Base-by-base conservation (phyloP, 1,140 invertebrate species). In the Trissolcus basalis region DNA sequence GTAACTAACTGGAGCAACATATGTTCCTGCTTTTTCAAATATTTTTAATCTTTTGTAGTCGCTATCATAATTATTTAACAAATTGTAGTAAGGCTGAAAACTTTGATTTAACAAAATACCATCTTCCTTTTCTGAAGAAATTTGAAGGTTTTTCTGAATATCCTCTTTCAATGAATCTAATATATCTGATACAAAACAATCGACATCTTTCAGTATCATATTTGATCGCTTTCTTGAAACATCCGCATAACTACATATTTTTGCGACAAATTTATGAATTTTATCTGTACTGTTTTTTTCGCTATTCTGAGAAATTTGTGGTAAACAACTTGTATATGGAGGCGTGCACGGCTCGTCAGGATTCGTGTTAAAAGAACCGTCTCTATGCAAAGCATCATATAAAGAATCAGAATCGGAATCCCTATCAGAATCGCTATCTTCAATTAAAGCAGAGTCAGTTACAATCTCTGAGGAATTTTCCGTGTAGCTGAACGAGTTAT, bases 31-130 rank as follows among this genome's bases (percentile, higher is more conserved):
- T 45, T 51, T 13, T 15, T 59, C 12, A 45, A 68, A 68, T 5
- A 9, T 27, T 35, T 67, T 45, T 0, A 67, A 50, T 41, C 44
- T 11, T 67, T 58, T 67, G 10, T 56, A 58, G 43, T 67, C 61
- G 0, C 41, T 64, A 7, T 55, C 33, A 8, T 36, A 41, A 27
- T 54, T 14, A 19, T 48, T 5, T 14, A 58, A 56, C 47, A 67
- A 43, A 58, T 27, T 56, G 27, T 13, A 14, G 49, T 65, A 56
- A 6, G 14, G 1, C 12, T 19, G 1, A 47, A 64, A 65, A 41
- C 33, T 48, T 32, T 65, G 6, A 45, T 56, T 15, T 12, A 65
- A 32, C 5, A 47, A 8, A 54, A 4, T 19, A 19, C 15, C n/a
- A 47, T 36, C 19, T 32, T 54, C 35, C 0, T 13, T 49, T 47